These are phyloP conservation scores for Limnephilus rhombicus DNA, from an alignment of 2,888 invertebrate genomes.

Conservation along the genomic window DNA sequence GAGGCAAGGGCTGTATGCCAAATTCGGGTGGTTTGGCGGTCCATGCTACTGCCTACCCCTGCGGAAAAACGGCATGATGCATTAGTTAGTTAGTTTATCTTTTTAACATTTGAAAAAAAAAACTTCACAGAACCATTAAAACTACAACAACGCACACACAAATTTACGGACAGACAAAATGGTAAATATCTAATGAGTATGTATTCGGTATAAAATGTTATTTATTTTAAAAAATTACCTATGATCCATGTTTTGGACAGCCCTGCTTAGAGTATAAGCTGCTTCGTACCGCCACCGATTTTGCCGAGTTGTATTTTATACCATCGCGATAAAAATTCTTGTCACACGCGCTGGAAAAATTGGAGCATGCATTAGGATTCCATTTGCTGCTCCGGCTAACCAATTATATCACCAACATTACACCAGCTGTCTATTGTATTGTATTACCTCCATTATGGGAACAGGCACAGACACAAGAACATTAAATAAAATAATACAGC, in stretches of 20 bases:
- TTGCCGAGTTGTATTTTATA: slow-evolving; percentile 1
- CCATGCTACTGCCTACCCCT: too few species aligned
- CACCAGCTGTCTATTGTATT: slow-evolving; percentile 4
- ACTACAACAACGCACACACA: too few species aligned
- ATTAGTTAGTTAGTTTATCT: too few species aligned
- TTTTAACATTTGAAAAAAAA: too few species aligned
- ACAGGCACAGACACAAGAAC: background rate
- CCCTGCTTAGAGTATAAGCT: background rate
- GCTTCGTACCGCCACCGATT: background rate
- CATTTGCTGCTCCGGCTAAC: slow-evolving; percentile 41
- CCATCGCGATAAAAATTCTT: slow-evolving; percentile 44
- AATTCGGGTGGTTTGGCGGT: too few species aligned
- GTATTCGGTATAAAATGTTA: background rate
- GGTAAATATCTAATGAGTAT: too few species aligned
- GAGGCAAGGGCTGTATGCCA: too few species aligned
- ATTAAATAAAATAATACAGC: background rate
- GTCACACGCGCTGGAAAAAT: slow-evolving; percentile 56
- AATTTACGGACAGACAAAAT: too few species aligned
- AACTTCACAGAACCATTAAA: too few species aligned
- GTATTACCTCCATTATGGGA: slow-evolving; percentile 8
- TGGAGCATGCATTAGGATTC: slow-evolving; percentile 63
- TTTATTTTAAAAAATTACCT: background rate
- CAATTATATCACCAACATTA: slow-evolving; percentile 30
- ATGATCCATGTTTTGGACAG: background rate
- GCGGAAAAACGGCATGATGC: too few species aligned